Conservation (phyloP, 2,797 vertebrate genomes). For the Centroberyx gerrardi region DNA sequence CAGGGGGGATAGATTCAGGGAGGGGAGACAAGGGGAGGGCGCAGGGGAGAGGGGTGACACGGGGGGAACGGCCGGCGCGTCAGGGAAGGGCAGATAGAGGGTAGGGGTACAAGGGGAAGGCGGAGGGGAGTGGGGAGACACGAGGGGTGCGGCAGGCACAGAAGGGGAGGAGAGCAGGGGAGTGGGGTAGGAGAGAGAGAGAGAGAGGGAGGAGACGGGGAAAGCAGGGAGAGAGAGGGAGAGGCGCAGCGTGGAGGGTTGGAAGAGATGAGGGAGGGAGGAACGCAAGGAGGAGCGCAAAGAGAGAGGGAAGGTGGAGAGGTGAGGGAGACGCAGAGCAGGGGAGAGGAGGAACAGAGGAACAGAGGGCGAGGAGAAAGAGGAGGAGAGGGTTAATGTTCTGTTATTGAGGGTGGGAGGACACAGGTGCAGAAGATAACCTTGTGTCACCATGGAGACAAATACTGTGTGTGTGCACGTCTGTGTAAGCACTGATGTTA, state of each 20-base stretch:
- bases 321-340: neutral
- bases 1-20: neutral
- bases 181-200: neutral
- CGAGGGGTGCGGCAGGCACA: neutral
- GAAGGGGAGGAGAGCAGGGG: neutral
- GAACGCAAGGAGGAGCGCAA: neutral
- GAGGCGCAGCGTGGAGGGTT: neutral
- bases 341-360: conserved; percentile 15
- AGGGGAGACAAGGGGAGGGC: neutral
- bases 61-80: too few relatives aligned
- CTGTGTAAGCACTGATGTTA: neutral
- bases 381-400: conserved; percentile 15
- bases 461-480: neutral
- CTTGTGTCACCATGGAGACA: conserved; percentile 34
- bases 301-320: conserved; percentile 21
- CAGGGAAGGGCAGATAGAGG: too few relatives aligned
- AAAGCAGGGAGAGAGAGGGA: neutral
- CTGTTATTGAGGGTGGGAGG: conserved; percentile 26
- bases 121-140: neutral
- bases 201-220: neutral
- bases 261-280: neutral
- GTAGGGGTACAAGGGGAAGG: neutral
- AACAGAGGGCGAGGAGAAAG: conserved; percentile 16
- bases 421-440: conserved; percentile 30
- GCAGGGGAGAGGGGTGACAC: neutral